A percentile compares a stretch with the other conserved stretches of the same genome.
Evolutionary conservation across 2,797 vertebrate genomes (phyloP).

Genomic region (Phoxinus dragarum): DNA sequence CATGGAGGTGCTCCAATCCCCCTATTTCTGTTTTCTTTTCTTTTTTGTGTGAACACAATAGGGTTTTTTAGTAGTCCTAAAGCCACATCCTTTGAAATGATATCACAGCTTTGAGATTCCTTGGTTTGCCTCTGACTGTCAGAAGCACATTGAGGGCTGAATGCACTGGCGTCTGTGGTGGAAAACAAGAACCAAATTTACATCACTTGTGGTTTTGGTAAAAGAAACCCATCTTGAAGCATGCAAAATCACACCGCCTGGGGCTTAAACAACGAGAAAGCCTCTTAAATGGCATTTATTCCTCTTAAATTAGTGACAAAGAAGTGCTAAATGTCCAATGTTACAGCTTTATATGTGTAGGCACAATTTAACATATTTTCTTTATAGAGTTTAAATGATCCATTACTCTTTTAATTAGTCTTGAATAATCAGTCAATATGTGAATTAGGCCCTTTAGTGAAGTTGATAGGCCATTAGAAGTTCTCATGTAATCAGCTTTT

Average conservation of each 20-base stretch:
- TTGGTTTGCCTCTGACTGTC: slow-evolving; percentile 65
- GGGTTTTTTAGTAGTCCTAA: slow-evolving; percentile 68
- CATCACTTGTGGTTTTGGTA: slow-evolving; percentile 60
- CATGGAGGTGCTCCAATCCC: neutral
- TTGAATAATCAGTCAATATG: slow-evolving; percentile 17
- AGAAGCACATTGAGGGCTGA: slow-evolving; percentile 45
- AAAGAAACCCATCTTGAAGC: slow-evolving; percentile 60
- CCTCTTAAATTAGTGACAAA: slow-evolving; percentile 9
- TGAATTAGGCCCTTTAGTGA: slow-evolving; percentile 3
- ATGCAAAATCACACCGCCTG: slow-evolving; percentile 19
- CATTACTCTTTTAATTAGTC: slow-evolving; percentile 28
- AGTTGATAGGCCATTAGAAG: slow-evolving; percentile 21
- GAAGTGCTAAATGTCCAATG: neutral
- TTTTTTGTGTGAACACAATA: slow-evolving; percentile 64
- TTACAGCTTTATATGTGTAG: neutral
- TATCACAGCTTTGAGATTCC: slow-evolving; percentile 73
- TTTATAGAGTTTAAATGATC: slow-evolving; percentile 24
- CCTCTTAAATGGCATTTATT: neutral
- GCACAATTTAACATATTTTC: neutral
- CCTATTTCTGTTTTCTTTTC: neutral
- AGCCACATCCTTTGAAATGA: slow-evolving; percentile 71
- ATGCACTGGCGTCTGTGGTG: slow-evolving; percentile 62
- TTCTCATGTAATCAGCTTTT: slow-evolving; percentile 23
- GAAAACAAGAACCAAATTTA: slow-evolving; percentile 61
- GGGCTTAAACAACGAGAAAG: neutral